Evolutionary conservation across 2,113 vertebrate species (phyloP).

Genomic region (Chaetura pelagica): DNA sequence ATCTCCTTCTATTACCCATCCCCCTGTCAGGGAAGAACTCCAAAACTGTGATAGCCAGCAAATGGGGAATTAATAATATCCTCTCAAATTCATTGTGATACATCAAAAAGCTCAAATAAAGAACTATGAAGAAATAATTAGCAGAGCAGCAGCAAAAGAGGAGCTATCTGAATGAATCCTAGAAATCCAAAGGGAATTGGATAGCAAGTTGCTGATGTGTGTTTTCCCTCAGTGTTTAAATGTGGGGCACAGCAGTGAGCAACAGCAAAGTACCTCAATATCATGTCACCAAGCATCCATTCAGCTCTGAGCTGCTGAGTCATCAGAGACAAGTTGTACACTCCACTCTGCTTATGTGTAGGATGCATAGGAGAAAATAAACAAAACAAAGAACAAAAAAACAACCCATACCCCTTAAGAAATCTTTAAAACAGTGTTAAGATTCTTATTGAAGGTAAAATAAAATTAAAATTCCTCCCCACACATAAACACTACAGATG

Average conservation of each 20-base stretch:
- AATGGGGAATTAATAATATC: not conserved
- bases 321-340: rapidly evolving
- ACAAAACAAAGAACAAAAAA: not conserved
- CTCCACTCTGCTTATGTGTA: rapidly evolving
- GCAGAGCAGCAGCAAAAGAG: not conserved
- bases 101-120: not conserved
- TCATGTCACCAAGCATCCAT: rapidly evolving
- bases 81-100: rapidly evolving
- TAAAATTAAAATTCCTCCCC: not conserved
- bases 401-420: not conserved
- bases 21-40: not conserved
- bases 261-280: rapidly evolving
- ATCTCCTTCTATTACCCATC: not conserved
- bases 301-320: not conserved
- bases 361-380: not conserved
- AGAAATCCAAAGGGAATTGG: not conserved
- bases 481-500: not conserved
- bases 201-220: not conserved
- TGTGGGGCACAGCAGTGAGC: not conserved
- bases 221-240: not conserved
- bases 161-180: not conserved
- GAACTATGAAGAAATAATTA: not conserved
- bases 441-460: not conserved
- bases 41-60: not conserved
- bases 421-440: not conserved